These are phyloP conservation scores for Trichoplusia ni DNA, from an alignment of 1,140 invertebrate genomes.

Conservation along the genomic window DNA sequence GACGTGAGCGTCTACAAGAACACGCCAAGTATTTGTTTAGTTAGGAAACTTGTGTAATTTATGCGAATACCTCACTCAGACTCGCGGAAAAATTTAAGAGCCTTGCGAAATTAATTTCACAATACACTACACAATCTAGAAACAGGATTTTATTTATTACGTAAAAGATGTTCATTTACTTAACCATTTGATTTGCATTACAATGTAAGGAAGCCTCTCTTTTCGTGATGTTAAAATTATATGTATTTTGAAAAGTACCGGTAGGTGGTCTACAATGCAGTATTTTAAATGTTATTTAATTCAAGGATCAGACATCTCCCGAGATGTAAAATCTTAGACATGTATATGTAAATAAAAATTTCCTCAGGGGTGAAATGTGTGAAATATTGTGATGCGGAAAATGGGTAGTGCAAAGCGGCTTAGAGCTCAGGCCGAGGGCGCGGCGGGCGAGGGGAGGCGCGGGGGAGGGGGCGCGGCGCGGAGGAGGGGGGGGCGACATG, in stretches of 20 bases:
- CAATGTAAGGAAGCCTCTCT: too few species aligned
- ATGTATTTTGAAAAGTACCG: neutral
- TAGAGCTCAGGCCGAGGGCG: neutral
- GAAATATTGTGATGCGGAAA: constrained; percentile 17
- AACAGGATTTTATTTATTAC: too few species aligned
- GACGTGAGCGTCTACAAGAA: neutral
- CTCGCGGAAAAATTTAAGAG: neutral
- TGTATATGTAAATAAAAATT: constrained; percentile 24
- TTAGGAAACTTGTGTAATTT: constrained; percentile 5
- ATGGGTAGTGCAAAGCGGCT: constrained; percentile 26
- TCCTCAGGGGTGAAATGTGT: constrained; percentile 2
- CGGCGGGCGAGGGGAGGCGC: neutral
- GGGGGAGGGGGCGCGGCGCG: neutral
- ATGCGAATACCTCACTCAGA: constrained; percentile 11
- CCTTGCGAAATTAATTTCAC: neutral
- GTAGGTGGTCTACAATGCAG: neutral
- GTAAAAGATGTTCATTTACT: too few species aligned
- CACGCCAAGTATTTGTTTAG: constrained; percentile 13
- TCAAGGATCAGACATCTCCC: neutral
- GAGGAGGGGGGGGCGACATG: neutral
- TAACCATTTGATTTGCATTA: too few species aligned
- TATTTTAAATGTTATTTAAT: neutral
- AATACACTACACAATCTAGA: neutral
- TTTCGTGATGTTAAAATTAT: too few species aligned
- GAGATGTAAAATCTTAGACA: constrained; percentile 18